Evolutionary conservation across 2,888 invertebrate species (phyloP).

Genomic region (Lasioglossum morio): DNA sequence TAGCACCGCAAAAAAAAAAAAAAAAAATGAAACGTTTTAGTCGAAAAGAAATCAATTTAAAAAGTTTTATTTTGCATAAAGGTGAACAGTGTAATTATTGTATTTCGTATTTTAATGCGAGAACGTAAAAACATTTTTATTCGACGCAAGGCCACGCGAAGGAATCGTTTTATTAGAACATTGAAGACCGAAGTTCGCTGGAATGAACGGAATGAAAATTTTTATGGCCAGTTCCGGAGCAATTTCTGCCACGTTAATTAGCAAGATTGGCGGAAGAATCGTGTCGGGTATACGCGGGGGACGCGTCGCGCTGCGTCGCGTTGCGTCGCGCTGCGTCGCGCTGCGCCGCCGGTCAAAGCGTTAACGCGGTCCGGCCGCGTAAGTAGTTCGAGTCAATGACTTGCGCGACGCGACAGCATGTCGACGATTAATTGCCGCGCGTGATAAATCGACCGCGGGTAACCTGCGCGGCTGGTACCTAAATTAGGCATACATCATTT

Average conservation of each 20-base stretch:
- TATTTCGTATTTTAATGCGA: neutral
- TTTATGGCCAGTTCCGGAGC: neutral
- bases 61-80: too few relatives aligned
- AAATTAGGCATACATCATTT: constrained; percentile 65
- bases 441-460: constrained; percentile 60
- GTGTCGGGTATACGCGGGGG: neutral
- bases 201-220: neutral
- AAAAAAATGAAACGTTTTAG: neutral
- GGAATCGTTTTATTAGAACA: neutral
- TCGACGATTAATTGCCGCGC: constrained; percentile 60
- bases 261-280: constrained; percentile 7
- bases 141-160: neutral
- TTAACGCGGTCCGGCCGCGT: constrained; percentile 2
- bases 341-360: constrained; percentile 2
- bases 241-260: neutral
- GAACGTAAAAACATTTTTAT: neutral
- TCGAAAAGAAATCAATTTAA: neutral
- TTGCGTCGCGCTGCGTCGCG: too few relatives aligned
- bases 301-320: neutral
- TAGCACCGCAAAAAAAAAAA: too few relatives aligned
- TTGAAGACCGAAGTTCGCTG: neutral
- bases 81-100: neutral
- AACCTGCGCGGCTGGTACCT: constrained; percentile 51
- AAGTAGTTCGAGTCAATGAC: constrained; percentile 65
- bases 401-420: constrained; percentile 44